Base-by-base conservation (phyloP, 2,888 invertebrate genomes). In the Chorisops tibialis region DNA sequence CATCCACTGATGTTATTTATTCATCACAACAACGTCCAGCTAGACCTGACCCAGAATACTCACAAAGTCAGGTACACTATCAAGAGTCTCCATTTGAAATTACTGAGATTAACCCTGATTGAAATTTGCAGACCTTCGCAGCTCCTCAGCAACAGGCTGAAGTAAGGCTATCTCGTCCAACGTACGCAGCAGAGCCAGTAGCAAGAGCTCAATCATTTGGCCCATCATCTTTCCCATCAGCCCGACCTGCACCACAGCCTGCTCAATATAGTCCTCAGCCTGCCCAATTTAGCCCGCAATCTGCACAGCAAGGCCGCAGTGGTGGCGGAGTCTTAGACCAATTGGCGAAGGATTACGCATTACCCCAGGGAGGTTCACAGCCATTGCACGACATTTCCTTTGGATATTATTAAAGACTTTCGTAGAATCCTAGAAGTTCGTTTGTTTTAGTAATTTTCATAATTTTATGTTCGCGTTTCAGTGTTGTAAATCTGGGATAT, bases 331-430 rank as follows among this genome's bases (percentile, higher is more conserved):
- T 91, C 75, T 80, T 92, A 49, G 92, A 92, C 73, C 88, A 91
- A 72, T 82, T 92, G 54, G 85, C 91, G 52, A 87, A 88, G 72
- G 91, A 92, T 70, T 92, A 88, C 72, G 86, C 89, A 11, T 76
- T 92, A 50, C 92, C 91, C 0, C 82, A 85, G 67, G 85, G 85
- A 22, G 81, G 85, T 7, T 82, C 88, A 0, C 81, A 84, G 38
- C 85, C 91, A 0, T 80, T 89, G 38, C 91, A 91, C 72, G 91
- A 92, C 72, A 91, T 92, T 75, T 86, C 89, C 63, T 92, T 92
- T 73, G 90, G 91, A 71, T 87, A 88, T 75, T 90, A 87, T 76
- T 89, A 85, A 79, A 62, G 50, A 50, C 56, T 54, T 54, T 45
- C 30, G 45, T 56, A 45, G 45, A 18, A 14, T 30, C 16, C 24